Evolutionary conservation across 2,797 vertebrate species (phyloP).

Genomic region (Vireo griseus): DNA sequence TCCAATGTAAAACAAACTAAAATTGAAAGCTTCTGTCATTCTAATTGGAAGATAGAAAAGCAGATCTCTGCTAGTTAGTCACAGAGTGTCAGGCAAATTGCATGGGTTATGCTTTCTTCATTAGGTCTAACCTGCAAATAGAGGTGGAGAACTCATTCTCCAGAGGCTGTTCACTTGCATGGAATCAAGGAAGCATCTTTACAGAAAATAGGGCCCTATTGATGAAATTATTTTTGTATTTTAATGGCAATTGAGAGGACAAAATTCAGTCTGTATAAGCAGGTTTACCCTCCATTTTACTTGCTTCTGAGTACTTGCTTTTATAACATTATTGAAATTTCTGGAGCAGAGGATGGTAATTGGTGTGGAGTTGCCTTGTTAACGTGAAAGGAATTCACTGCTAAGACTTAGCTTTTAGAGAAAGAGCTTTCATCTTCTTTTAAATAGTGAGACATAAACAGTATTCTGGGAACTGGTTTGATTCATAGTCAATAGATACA

Average conservation of each 20-base stretch:
- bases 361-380: neutral
- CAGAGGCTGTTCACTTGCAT: neutral
- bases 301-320: neutral
- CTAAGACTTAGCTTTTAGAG: neutral
- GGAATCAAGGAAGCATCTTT: neutral
- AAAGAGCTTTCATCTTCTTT: neutral
- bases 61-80: neutral
- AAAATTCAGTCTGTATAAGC: neutral
- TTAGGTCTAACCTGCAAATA: neutral
- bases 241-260: neutral
- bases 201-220: neutral
- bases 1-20: neutral
- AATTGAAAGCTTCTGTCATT: neutral
- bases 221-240: neutral
- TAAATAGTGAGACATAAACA: neutral
- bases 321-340: neutral
- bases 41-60: neutral
- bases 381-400: neutral
- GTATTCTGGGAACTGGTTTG: neutral
- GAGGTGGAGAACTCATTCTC: neutral
- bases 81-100: neutral
- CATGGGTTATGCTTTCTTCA: neutral
- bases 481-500: fast-evolving
- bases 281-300: neutral
- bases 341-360: neutral